Evolutionary conservation across 2,797 vertebrate species (phyloP).

Genomic region (Thripadectes ignobilis): DNA sequence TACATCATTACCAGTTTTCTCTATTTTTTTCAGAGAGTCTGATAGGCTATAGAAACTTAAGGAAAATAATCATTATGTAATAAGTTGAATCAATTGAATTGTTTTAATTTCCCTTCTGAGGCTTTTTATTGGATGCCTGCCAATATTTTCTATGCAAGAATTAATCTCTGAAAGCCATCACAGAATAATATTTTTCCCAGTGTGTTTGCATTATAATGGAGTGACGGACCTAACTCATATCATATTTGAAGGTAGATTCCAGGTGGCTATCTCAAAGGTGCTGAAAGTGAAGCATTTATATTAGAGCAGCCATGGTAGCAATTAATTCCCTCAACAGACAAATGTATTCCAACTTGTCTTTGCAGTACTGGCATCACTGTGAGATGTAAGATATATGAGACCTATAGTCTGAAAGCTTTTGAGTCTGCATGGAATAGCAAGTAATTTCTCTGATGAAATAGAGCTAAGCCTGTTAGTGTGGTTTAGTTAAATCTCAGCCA

Average conservation of each 20-base stretch:
- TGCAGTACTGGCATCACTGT: not conserved
- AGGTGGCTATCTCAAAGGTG: not conserved
- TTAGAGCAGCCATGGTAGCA: not conserved
- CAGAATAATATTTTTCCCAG: not conserved
- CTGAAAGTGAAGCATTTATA: not conserved
- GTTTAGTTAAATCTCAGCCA: not conserved
- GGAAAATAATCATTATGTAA: not conserved
- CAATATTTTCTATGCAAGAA: not conserved
- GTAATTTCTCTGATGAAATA: not conserved
- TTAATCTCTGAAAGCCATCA: not conserved
- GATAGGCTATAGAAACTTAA: not conserved
- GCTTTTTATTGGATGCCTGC: not conserved
- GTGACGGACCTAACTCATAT: not conserved
- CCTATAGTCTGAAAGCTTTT: constrained; percentile 2
- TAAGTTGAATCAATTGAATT: not conserved
- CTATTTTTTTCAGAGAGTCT: not conserved
- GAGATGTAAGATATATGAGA: not conserved
- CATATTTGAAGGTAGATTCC: not conserved
- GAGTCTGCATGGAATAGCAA: not conserved
- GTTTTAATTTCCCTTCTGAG: not conserved
- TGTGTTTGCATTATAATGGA: not conserved
- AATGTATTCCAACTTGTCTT: not conserved
- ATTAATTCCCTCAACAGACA: not conserved
- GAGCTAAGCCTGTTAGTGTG: not conserved
- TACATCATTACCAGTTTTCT: not conserved